phyloP scores from a whole-genome alignment of 2,888 invertebrate genomes.

The Acleris literana region DNA sequence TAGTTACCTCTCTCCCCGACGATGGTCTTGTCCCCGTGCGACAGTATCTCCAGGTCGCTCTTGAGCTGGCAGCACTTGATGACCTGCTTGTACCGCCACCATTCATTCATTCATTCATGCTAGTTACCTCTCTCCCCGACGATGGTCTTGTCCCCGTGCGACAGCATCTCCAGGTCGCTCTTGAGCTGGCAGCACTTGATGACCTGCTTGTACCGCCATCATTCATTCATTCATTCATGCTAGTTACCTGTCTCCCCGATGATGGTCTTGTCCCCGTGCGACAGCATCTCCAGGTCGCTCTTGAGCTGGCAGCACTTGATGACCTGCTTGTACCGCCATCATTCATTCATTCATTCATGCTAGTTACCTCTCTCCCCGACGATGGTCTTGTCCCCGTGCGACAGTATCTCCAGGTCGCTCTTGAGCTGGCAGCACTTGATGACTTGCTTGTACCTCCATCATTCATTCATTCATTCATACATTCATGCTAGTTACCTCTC shows the following conservation, averaged over 20 bases:
- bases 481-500: conserved; percentile 65
- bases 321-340: conserved; percentile 80
- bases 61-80: conserved; percentile 84
- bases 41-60: conserved; percentile 85
- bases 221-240: too few relatives aligned
- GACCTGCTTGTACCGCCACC: conserved; percentile 80
- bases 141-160: conserved; percentile 86
- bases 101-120: too few relatives aligned
- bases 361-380: conserved; percentile 86
- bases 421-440: conserved; percentile 84
- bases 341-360: too few relatives aligned
- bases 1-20: conserved; percentile 86
- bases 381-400: conserved; percentile 86
- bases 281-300: conserved; percentile 85
- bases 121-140: conserved; percentile 86
- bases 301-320: conserved; percentile 84
- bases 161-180: conserved; percentile 85
- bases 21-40: conserved; percentile 86
- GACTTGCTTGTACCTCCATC: conserved; percentile 80
- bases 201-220: conserved; percentile 80
- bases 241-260: conserved; percentile 86
- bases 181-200: conserved; percentile 84
- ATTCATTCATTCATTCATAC: too few relatives aligned
- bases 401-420: conserved; percentile 85
- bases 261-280: conserved; percentile 86